Conservation (phyloP, 2,888 invertebrate genomes). For the Watsonalla cultraria region DNA sequence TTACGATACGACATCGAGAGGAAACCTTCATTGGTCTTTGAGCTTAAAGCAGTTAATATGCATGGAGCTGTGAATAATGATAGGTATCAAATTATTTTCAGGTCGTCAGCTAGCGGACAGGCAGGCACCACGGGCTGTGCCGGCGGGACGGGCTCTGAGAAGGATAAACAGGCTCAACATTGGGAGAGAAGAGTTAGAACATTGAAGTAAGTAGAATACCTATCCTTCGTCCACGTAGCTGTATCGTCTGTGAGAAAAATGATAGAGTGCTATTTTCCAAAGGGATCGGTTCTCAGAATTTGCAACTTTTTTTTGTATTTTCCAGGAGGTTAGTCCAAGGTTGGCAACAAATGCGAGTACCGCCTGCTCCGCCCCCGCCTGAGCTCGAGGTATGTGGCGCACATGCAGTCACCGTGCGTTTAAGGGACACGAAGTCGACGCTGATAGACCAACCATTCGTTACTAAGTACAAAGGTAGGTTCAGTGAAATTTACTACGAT, state of each 20-base stretch:
- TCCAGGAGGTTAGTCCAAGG: slow-evolving; percentile 84
- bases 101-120: slow-evolving; percentile 59
- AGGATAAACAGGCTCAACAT: slow-evolving; percentile 90
- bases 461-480: slow-evolving; percentile 93
- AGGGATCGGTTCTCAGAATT: no score
- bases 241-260: no score
- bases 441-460: slow-evolving; percentile 89
- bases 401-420: slow-evolving; percentile 80
- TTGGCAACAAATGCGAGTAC: slow-evolving; percentile 91
- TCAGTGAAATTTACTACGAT: no score
- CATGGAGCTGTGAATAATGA: not conserved
- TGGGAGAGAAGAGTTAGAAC: slow-evolving; percentile 92
- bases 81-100: slow-evolving; percentile 16
- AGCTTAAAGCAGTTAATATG: no score
- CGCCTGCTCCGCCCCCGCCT: slow-evolving; percentile 89
- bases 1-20: no score
- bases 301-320: slow-evolving; percentile 4
- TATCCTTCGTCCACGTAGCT: no score
- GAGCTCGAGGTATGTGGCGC: slow-evolving; percentile 88
- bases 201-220: slow-evolving; percentile 81
- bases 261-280: no score
- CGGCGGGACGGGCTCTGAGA: slow-evolving; percentile 82
- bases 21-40: no score
- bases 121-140: slow-evolving; percentile 83
- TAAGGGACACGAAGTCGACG: slow-evolving; percentile 82